Evolutionary conservation across 2,888 invertebrate species (phyloP), one percentile per base, ranked within the genome.

Genomic region (Hecatera dysodea): DNA sequence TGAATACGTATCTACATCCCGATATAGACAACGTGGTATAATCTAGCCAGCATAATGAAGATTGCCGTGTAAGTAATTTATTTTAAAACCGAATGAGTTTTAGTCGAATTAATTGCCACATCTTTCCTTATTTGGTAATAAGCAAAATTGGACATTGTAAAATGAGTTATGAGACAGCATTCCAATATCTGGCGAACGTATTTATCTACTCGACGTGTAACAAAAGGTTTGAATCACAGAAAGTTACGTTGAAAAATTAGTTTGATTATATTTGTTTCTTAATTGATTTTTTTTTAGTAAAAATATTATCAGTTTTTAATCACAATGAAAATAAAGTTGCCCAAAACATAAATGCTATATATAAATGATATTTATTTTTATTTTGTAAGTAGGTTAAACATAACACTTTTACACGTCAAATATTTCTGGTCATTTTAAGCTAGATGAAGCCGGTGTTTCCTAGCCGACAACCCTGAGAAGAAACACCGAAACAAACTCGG

Each of bases 31-130:
- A 75, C 64, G 36, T 46, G 64, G 53, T 67, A 64, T 78, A 81
- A 77, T 85, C 63, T 55, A 62, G n/a, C 19, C 57, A 44, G 53
- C 67, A 70, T 84, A 82, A 84, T 78, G 74, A 60, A 67, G 53
- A 55, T 57, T 75, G 57, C 86, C 86, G 78, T 84, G 72, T 78
- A 78, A 70, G 86, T 75, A 44, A 50, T 75, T 76, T 76, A 63
- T 82, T 86, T 53, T 63, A 78, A 62, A 80, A 78, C 72, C 52
- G 44, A 75, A 75, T 68, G 48, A 71, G 56, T 67, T 72, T 66
- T 61, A 56, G 72, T 33, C 42, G 64, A 75, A 79, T 80, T 81
- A 83, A 84, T 85, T 80, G 74, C 66, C 19, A 71, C 60, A 70
- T 73, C 68, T 67, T 66, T 61, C 84, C 82, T 19, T 67, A 59